These are phyloP conservation scores for Variabilichromis moorii DNA, from an alignment of 2,113 vertebrate species.

Conservation along the genomic window DNA sequence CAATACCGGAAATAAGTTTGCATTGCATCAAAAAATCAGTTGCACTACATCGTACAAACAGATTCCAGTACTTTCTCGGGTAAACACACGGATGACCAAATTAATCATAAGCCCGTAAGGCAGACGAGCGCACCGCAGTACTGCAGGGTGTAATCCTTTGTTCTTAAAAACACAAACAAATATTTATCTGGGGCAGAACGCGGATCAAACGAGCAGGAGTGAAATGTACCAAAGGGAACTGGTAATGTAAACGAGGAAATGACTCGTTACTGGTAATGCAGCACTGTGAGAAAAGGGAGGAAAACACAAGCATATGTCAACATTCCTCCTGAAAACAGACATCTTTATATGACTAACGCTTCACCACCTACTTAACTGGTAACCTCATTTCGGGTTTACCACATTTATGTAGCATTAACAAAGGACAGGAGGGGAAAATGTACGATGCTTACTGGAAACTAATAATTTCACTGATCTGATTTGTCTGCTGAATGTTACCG, in stretches of 20 bases:
- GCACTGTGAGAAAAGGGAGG: background rate
- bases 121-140: background rate
- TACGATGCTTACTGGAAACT: background rate
- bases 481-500: background rate
- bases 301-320: background rate
- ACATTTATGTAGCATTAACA: background rate
- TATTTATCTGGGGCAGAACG: background rate
- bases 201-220: background rate
- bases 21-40: background rate
- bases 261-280: background rate
- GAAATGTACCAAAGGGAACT: background rate
- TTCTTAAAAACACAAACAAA: slow-evolving; percentile 37
- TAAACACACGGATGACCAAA: slow-evolving; percentile 24
- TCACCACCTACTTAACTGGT: background rate
- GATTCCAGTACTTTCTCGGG: background rate
- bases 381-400: background rate
- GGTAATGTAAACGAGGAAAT: background rate
- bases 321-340: background rate
- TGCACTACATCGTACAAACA: background rate
- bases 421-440: background rate
- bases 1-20: background rate
- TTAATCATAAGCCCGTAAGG: slow-evolving; percentile 13
- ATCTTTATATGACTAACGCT: background rate
- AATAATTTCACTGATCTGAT: background rate
- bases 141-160: slow-evolving; percentile 13